Percentiles rank a stretch among this genome's conserved stretches.
Evolutionary conservation across 2,113 vertebrate genomes (phyloP).

Genomic region (Bos indicus): DNA sequence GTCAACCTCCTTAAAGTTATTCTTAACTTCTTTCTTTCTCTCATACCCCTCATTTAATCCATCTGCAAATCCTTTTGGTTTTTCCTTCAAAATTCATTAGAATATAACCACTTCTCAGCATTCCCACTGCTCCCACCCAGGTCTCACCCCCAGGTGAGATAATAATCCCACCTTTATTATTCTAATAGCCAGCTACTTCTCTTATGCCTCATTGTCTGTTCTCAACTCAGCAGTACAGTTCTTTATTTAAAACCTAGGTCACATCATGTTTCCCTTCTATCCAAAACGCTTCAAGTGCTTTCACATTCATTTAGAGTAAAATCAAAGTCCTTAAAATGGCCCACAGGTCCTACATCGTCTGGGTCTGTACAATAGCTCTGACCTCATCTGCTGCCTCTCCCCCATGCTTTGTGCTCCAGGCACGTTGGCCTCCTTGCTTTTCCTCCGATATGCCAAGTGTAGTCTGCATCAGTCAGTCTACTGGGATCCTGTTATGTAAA

Average conservation of each 20-base stretch:
- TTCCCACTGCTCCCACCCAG: not conserved
- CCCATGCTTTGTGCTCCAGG: not conserved
- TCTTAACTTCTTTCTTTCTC: not conserved
- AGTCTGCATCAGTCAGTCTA: not conserved
- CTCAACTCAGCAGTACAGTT: not conserved
- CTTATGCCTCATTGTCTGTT: not conserved
- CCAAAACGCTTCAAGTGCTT: not conserved
- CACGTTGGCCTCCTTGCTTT: accelerated
- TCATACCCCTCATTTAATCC: not conserved
- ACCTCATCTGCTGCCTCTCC: not conserved
- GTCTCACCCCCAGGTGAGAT: not conserved
- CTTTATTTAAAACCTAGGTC: not conserved
- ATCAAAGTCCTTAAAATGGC: not conserved
- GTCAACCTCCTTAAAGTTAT: not conserved
- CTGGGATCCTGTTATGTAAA: not conserved
- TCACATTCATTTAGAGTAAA: not conserved
- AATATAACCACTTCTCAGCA: not conserved
- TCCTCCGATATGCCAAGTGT: not conserved
- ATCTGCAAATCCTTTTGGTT: not conserved
- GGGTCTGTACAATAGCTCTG: not conserved
- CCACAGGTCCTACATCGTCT: accelerated
- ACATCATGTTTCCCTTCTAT: not conserved
- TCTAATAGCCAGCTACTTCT: not conserved
- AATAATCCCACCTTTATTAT: not conserved
- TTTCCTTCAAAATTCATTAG: not conserved